Conservation (phyloP, 1,140 invertebrate species). For the Vollenhovia emeryi region DNA sequence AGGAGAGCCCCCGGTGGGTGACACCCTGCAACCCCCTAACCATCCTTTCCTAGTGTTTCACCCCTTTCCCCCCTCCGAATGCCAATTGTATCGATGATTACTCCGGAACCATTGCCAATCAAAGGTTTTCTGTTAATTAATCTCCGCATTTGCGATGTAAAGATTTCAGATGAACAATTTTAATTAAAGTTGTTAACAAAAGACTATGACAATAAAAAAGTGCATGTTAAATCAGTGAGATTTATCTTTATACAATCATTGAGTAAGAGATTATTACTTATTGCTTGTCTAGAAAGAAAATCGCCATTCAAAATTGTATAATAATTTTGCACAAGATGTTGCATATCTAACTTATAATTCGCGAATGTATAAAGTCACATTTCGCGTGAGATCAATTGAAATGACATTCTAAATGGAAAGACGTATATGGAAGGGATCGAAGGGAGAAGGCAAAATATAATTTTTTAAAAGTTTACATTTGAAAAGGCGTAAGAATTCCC, state of each 20-base stretch:
- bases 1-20: conserved; percentile 74
- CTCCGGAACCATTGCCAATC: conserved; percentile 76
- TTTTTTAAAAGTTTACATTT: conserved; percentile 3
- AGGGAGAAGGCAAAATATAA: neutral
- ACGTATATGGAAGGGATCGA: neutral
- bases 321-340: neutral
- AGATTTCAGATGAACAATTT: neutral
- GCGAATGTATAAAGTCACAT: neutral
- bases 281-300: neutral
- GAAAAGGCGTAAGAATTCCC: neutral
- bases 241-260: neutral
- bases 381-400: neutral
- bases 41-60: conserved; percentile 83
- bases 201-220: neutral
- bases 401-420: neutral
- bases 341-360: neutral
- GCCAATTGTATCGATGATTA: conserved; percentile 79
- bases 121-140: conserved; percentile 65
- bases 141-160: neutral
- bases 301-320: neutral
- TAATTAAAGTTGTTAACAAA: neutral
- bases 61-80: conserved; percentile 84
- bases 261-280: neutral
- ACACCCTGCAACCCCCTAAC: conserved; percentile 70
- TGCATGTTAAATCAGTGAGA: neutral